Base-by-base conservation (phyloP, 1,140 invertebrate species). In the Ctenoplectra terminalis region DNA sequence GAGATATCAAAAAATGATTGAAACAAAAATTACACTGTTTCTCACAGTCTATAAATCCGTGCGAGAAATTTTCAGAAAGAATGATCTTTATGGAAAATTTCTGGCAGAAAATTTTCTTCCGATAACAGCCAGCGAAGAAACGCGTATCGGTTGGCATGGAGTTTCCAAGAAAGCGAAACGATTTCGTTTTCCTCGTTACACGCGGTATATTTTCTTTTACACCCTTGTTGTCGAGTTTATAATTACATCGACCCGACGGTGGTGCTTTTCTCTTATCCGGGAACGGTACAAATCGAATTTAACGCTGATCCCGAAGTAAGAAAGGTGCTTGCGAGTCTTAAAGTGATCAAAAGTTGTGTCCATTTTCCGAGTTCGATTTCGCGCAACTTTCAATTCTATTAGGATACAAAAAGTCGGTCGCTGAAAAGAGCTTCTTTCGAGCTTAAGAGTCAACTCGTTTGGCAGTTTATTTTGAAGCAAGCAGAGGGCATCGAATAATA, bases 261-360 rank as follows among this genome's bases (percentile, higher is more conserved):
- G 0, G 37, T 7, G 23, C 20, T 15, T 15, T 13, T 31, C 52
- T 31, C 5, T 7, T 48, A 15, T 37, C 23, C 52, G n/a, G 26
- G 9, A 23, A 31, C 13, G 20, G 1, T 0, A 6, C 2, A 9
- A 46, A 66, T n/a, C 37, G 40, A 66, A 20, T 46, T 46, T 17
- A 66, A 29, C 63, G 5, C 17, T 23, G 43, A 69, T 29, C 43
- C 29, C 29, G 5, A 34, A 20, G 46, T 8, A 23, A 8, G 6
- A 40, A 5, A 43, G 17, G 46, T 17, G 29, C 23, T 34, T 31
- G 15, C 43, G 29, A 11, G 43, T 37, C 54, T 58, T 58, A 50
- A 60, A 63, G 58, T 29, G 20, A 60, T 63, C 43, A 50, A 74
- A 63, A 61, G 29, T 74, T 63, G 72, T 2, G 29, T 63, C 29